Percentiles rank a stretch among this genome's conserved stretches.
Evolutionary conservation across 92 coral and sea anemone species (phyloP).

Genomic region (Siderastrea radians): DNA sequence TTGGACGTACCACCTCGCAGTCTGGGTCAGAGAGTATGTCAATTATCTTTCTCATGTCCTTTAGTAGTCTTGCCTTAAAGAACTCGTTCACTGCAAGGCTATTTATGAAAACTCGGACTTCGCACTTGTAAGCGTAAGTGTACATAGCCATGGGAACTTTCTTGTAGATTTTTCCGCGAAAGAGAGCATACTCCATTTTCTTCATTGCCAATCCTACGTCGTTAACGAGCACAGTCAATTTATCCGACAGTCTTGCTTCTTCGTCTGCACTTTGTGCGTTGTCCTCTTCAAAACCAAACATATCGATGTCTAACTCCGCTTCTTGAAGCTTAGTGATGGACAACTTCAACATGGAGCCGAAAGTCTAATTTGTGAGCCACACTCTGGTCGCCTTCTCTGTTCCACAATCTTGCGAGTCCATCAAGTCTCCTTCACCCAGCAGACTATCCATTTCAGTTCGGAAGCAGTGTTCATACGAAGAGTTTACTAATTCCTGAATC

Average conservation of each 20-base stretch:
- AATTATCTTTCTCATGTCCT: slow-evolving; percentile 8
- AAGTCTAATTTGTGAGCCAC: background rate
- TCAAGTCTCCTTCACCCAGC: too few relatives aligned
- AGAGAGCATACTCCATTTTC: slow-evolving; percentile 30
- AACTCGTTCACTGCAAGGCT: background rate
- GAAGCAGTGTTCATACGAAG: too few relatives aligned
- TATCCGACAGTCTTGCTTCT: slow-evolving; percentile 10
- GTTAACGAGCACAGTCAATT: slow-evolving; percentile 24
- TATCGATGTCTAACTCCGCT: background rate
- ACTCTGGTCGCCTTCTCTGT: slow-evolving; percentile 16
- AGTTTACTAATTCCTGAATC: background rate
- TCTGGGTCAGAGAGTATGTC: background rate
- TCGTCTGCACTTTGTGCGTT: background rate
- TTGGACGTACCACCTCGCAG: too few relatives aligned
- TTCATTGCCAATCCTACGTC: slow-evolving; percentile 43
- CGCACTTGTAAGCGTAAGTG: slow-evolving; percentile 47
- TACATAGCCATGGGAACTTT: slow-evolving; percentile 22
- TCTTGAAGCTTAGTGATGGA: slow-evolving; percentile 2
- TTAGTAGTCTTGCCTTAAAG: slow-evolving; percentile 22
- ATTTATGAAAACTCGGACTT: slow-evolving; percentile 11
- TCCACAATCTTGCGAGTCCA: too few relatives aligned
- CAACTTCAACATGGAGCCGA: background rate
- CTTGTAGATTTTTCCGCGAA: slow-evolving; percentile 39
- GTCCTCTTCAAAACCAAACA: background rate
- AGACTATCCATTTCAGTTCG: too few relatives aligned